Base-by-base conservation (phyloP, 2,888 invertebrate genomes). In the Boloria euphrosyne region DNA sequence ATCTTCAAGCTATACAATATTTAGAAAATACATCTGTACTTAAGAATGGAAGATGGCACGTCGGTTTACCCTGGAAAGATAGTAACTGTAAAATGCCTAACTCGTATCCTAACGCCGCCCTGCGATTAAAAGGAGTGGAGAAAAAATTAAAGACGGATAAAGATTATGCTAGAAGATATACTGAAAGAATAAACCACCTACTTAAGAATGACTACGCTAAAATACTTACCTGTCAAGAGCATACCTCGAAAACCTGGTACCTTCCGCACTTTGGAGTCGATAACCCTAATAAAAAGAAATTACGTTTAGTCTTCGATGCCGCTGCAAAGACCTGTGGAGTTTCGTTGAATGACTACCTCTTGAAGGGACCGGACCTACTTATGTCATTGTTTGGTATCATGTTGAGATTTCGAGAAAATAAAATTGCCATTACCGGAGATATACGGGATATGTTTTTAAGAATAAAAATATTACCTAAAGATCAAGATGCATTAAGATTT, bases 371-470 rank as follows among this genome's bases (percentile, higher is more conserved):
- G 0, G 76, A 78, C 49, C 51, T 76, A 16, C 62, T 76, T 4
- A 27, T 13, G 7, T 75, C 82, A 5, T 65, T 86, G 51, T 64
- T 77, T 0, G 79, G 80, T 4, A 78, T 47, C 14, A 47, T 47
- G 47, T n/a, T 85, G 66, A 76, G 80, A 1, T 87, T 86, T 65
- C 65, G 84, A 49, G 76, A 80, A 69, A 69, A 76, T 16, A 71
- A 63, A 46, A 66, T 60, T 10, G 43, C 14, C 14, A 47, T 47
- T 14, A 47, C 27, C 6, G 60, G 43, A n/a, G 51, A 60, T n/a
- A 60, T 60, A 31, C 6, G 31, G 6, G 31, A 31, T 7, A 31
- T 31, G 31, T 31, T 7, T 31, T 31, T 31, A 6, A 13, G 18
- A 16, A 46, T 53, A 22, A 53, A 44, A 22, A 22, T 62, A 0